These are phyloP conservation scores for Lateolabrax maculatus DNA, from an alignment of 2,797 vertebrate species.

Conservation along the genomic window DNA sequence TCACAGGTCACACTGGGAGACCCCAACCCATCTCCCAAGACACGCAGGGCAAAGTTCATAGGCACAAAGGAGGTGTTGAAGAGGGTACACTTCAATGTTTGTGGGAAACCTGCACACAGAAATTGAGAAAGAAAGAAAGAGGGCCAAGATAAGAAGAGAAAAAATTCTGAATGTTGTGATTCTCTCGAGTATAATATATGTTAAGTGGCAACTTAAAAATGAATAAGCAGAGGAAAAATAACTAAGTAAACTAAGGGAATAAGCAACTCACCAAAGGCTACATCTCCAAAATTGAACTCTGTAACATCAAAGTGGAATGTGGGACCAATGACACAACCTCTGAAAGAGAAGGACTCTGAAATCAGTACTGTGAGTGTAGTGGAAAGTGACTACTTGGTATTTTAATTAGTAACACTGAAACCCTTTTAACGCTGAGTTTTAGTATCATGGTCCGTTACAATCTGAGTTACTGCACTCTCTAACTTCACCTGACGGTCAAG, in stretches of 20 bases:
- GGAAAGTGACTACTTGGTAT: background rate
- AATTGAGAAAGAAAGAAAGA: background rate
- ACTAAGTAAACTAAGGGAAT: too few species aligned
- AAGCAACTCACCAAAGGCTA: slow-evolving; percentile 89
- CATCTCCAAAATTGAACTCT: slow-evolving; percentile 87
- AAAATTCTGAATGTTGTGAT: background rate
- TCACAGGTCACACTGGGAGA: slow-evolving; percentile 75
- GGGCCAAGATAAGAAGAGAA: background rate
- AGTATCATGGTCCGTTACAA: background rate
- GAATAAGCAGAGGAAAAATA: background rate
- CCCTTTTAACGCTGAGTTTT: background rate
- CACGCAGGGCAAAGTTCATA: slow-evolving; percentile 87
- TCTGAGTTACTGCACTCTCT: background rate
- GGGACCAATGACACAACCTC: slow-evolving; percentile 90
- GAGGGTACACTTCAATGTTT: slow-evolving; percentile 83
- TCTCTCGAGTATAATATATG: background rate
- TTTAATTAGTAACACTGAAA: background rate
- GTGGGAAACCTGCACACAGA: slow-evolving; percentile 86
- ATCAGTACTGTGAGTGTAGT: background rate
- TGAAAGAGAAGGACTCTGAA: slow-evolving; percentile 61
- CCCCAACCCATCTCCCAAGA: slow-evolving; percentile 87
- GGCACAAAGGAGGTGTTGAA: slow-evolving; percentile 88
- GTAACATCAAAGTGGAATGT: slow-evolving; percentile 89
- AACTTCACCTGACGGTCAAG: slow-evolving; percentile 84
- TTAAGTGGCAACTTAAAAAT: background rate